phyloP scores from a whole-genome alignment of 2,113 vertebrate species.

The Cinclus mexicanus region DNA sequence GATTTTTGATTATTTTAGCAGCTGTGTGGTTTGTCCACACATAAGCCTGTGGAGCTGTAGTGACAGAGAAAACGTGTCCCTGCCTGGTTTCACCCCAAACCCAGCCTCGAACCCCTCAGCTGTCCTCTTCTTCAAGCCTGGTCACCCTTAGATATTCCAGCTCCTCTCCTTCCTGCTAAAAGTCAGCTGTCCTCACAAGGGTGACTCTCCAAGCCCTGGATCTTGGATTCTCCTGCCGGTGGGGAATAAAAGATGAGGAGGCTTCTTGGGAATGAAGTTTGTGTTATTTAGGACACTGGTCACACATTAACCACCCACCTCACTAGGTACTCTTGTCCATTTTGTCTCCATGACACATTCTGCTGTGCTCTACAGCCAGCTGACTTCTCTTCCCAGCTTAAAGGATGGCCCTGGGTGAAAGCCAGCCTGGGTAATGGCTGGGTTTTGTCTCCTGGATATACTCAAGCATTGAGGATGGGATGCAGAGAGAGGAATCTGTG shows the following conservation, averaged over 20 bases:
- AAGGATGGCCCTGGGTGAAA: neutral
- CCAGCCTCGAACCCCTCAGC: neutral
- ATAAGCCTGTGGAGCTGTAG: neutral
- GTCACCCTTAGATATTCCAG: neutral
- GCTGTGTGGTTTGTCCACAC: neutral
- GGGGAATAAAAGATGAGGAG: neutral
- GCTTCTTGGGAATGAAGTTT: neutral
- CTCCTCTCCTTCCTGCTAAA: neutral
- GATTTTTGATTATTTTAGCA: neutral
- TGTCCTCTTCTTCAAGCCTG: neutral
- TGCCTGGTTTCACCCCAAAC: neutral
- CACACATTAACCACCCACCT: neutral
- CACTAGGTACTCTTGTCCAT: neutral
- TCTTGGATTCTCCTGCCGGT: neutral
- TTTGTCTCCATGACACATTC: neutral
- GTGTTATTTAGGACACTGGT: neutral
- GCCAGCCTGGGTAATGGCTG: neutral
- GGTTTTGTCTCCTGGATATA: neutral
- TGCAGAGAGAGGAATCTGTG: neutral
- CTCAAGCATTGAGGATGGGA: neutral
- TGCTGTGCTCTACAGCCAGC: neutral
- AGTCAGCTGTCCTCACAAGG: neutral
- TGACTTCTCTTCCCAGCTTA: neutral
- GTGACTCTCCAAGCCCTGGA: neutral
- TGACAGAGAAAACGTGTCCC: accelerated